These are phyloP conservation scores for Alosa sapidissima DNA, from an alignment of 2,797 vertebrate species.

Conservation along the genomic window DNA sequence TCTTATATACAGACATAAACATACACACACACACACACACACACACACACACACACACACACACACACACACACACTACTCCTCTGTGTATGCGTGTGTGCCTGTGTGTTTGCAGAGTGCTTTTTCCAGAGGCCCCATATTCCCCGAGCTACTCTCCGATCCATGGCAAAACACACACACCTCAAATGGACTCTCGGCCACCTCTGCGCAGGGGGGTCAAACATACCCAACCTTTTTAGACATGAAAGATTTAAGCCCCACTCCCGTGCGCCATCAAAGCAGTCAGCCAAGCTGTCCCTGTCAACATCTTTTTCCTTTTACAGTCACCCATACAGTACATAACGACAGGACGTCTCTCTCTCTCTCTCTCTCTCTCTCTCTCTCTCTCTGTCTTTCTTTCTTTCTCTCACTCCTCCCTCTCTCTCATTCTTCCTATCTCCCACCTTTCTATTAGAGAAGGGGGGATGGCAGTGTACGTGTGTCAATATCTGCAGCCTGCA, in stretches of 20 bases:
- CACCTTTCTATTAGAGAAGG: neutral
- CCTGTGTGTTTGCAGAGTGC: slow-evolving; percentile 10
- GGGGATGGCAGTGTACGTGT: neutral
- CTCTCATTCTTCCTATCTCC: neutral
- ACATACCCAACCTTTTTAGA: slow-evolving; percentile 13
- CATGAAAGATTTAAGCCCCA: slow-evolving; percentile 8
- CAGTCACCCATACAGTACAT: neutral
- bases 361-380: neutral
- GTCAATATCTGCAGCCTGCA: neutral
- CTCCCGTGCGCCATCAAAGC: neutral
- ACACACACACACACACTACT: neutral
- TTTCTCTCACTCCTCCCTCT: neutral
- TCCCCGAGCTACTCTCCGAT: slow-evolving; percentile 10
- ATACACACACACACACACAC: too few relatives aligned
- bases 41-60: too few relatives aligned
- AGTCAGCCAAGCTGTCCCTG: neutral
- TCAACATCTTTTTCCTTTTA: slow-evolving; percentile 7
- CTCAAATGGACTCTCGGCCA: neutral
- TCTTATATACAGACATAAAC: neutral
- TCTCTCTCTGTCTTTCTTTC: neutral
- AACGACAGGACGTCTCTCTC: neutral
- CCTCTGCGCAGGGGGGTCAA: neutral
- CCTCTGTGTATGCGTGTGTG: neutral
- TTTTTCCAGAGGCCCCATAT: neutral
- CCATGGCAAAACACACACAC: slow-evolving; percentile 9